Evolutionary conservation across 2,888 invertebrate genomes (phyloP).

Genomic region (Laothoe populi): DNA sequence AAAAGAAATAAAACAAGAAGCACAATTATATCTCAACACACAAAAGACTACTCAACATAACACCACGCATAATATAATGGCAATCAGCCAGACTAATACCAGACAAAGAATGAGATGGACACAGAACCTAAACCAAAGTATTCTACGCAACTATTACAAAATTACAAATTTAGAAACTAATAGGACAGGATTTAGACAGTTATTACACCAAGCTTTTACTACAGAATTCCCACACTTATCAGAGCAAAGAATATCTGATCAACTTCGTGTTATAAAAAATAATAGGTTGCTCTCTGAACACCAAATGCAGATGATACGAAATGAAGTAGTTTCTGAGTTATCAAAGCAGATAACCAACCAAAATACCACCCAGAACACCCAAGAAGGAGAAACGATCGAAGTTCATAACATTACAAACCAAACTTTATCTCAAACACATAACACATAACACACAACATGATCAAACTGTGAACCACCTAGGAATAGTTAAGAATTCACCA

Average conservation of each 20-base stretch:
- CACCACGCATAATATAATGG: background rate
- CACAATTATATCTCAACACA: background rate
- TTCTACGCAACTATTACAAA: conserved; percentile 26
- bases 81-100: background rate
- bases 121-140: conserved; percentile 20
- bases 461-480: too few relatives aligned
- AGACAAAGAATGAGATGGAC: conserved; percentile 28
- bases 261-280: conserved; percentile 25
- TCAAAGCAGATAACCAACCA: background rate
- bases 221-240: conserved; percentile 20
- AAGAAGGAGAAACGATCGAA: background rate
- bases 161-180: conserved; percentile 29
- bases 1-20: conserved; percentile 5
- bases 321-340: background rate
- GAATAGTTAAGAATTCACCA: too few relatives aligned
- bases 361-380: too few relatives aligned
- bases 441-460: too few relatives aligned
- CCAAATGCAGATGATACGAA: background rate
- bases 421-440: background rate
- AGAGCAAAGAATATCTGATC: conserved; percentile 30
- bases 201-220: conserved; percentile 21
- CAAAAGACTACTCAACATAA: background rate
- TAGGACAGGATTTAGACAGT: conserved; percentile 23
- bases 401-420: background rate
- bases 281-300: conserved; percentile 21